Conservation (phyloP, 2,113 vertebrate genomes). For the Limanda limanda region DNA sequence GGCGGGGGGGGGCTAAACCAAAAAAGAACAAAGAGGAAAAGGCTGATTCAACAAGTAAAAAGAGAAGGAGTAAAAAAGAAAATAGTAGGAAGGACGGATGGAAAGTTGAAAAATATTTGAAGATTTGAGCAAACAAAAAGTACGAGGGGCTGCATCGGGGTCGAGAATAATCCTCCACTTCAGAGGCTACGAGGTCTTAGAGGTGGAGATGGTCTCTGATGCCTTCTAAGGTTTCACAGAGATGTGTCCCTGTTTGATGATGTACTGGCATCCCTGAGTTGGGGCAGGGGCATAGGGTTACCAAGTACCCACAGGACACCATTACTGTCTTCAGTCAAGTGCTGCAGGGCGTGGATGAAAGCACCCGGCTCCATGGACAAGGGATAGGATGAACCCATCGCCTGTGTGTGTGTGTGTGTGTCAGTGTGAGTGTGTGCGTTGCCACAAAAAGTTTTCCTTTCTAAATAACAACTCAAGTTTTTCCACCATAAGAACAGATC, state of each 20-base stretch:
- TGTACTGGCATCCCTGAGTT: slow-evolving; percentile 57
- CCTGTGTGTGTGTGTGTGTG: neutral
- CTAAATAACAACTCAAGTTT: neutral
- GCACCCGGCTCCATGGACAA: slow-evolving; percentile 40
- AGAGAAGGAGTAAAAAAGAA: slow-evolving; percentile 17
- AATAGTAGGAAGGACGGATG: slow-evolving; percentile 29
- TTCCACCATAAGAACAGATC: neutral
- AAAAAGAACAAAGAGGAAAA: slow-evolving; percentile 41
- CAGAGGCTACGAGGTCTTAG: slow-evolving; percentile 48
- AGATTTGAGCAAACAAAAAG: slow-evolving; percentile 24
- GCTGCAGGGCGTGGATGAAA: slow-evolving; percentile 76
- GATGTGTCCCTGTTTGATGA: slow-evolving; percentile 70
- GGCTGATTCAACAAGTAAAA: slow-evolving; percentile 33
- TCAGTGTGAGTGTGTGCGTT: neutral
- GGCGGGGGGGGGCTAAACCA: neutral
- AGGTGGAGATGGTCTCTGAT: slow-evolving; percentile 56
- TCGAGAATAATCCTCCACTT: slow-evolving; percentile 43
- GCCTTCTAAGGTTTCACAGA: slow-evolving; percentile 70
- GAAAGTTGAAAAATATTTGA: slow-evolving; percentile 24
- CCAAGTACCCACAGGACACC: slow-evolving; percentile 72
- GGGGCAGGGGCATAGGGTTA: slow-evolving; percentile 69
- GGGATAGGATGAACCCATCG: slow-evolving; percentile 25
- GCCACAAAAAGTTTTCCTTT: neutral
- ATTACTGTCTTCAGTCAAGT: slow-evolving; percentile 62
- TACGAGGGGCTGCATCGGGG: slow-evolving; percentile 24